These are phyloP conservation scores for Epinotia demarniana DNA, from an alignment of 2,888 invertebrate species.

Conservation along the genomic window DNA sequence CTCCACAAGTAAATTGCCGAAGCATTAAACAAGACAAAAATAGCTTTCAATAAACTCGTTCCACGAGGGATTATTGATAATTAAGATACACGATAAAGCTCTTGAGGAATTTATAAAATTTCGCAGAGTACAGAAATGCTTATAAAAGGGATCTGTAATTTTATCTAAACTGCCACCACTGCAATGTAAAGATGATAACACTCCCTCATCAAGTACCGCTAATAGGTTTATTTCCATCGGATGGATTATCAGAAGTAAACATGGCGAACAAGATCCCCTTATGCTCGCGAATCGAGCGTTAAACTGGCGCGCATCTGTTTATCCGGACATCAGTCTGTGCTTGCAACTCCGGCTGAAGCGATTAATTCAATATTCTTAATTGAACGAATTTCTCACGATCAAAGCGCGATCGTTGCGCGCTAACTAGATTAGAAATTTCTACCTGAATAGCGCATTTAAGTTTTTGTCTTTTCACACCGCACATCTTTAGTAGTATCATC, in stretches of 20 bases:
- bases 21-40: constrained; percentile 24
- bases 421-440: constrained; percentile 47
- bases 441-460: constrained; percentile 25
- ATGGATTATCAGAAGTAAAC: constrained; percentile 45
- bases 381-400: constrained; percentile 71
- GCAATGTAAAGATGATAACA: constrained; percentile 22
- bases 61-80: not conserved
- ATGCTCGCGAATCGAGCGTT: constrained; percentile 61
- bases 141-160: constrained; percentile 5
- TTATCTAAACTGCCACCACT: constrained; percentile 19
- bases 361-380: constrained; percentile 69
- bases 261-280: constrained; percentile 53
- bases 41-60: constrained; percentile 6
- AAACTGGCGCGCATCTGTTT: constrained; percentile 59
- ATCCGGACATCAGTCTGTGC: constrained; percentile 55
- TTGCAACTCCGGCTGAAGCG: constrained; percentile 53
- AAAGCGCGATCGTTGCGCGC: constrained; percentile 51
- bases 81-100: not conserved
- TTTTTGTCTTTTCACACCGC: constrained; percentile 36
- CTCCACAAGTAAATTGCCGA: constrained; percentile 13
- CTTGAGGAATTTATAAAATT: not conserved
- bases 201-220: constrained; percentile 29
- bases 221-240: constrained; percentile 37
- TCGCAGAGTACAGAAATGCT: not conserved
- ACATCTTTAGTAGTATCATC: constrained; percentile 15